Evolutionary conservation across 1,140 invertebrate genomes (phyloP), one percentile per base, ranked within the genome.

Genomic region (Berghia stephanieae): DNA sequence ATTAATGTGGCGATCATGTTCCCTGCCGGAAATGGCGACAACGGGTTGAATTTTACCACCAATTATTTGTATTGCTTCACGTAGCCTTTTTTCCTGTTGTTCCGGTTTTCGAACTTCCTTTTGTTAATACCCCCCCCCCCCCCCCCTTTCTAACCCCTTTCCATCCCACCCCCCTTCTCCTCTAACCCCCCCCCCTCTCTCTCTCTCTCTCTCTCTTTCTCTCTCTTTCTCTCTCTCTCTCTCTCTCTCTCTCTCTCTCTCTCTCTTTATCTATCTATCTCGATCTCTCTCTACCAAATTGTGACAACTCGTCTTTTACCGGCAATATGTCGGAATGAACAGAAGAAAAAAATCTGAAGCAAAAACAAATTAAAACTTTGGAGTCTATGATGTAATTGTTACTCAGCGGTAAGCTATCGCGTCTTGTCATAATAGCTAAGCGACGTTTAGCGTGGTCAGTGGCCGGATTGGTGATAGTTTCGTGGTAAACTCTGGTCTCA

Each of bases 101-200:
- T n/a, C n/a, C n/a, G n/a, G n/a, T n/a, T n/a, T n/a, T n/a, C n/a
- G n/a, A n/a, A n/a, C n/a, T 24, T n/a, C 57, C n/a, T 60, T 31
- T 60, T 31, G 8, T 31, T 60, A n/a, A 10, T 31, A 27, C 57
- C n/a, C 57, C n/a, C 57, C 6, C 57, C n/a, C 57, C n/a, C 5
- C 5, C 57, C n/a, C 57, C n/a, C 5, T 60, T 31, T 60, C 57
- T 60, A n/a, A n/a, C 34, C 5, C n/a, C 57, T 60, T 31, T 60
- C n/a, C 34, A n/a, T 60, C n/a, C 34, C 57, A 6, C n/a, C n/a
- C 57, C 34, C 57, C 34, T 31, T 60, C 57, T n/a, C 57, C 73
- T 75, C 73, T 69, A 49, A 68, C 73, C 66, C 52, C 66, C 73
- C 27, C 36, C 21, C 55, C 43, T 13, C 73, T 75, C 31, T 34